phyloP scores from a whole-genome alignment of 2,113 vertebrate species.

The Diadophis punctatus region DNA sequence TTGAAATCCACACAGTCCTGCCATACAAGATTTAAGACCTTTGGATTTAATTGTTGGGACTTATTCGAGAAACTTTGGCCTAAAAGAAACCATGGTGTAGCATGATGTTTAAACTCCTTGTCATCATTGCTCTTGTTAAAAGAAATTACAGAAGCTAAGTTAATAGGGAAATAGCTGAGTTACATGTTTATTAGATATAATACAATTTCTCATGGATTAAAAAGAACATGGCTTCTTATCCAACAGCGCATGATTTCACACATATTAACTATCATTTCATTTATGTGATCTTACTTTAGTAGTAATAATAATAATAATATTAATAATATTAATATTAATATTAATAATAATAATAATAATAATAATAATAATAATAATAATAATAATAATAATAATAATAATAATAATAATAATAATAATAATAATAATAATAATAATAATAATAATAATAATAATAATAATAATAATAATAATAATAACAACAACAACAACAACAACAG shows the following conservation, averaged over 20 bases:
- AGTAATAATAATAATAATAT: too few relatives aligned
- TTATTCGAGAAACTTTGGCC: background rate
- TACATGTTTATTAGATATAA: background rate
- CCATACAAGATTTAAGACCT: background rate
- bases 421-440: too few relatives aligned
- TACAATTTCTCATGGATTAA: background rate
- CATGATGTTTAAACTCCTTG: background rate
- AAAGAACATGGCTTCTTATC: background rate
- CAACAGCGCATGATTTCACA: background rate
- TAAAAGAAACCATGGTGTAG: background rate
- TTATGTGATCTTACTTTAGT: background rate
- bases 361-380: too few relatives aligned
- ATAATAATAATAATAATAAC: too few relatives aligned
- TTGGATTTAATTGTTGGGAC: background rate
- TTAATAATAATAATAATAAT: too few relatives aligned
- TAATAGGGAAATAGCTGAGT: background rate
- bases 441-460: too few relatives aligned
- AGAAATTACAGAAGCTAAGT: background rate
- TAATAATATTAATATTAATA: too few relatives aligned
- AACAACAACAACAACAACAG: too few relatives aligned
- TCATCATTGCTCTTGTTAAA: background rate
- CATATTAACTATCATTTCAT: background rate
- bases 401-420: too few relatives aligned
- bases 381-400: too few relatives aligned
- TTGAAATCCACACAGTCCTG: background rate